These are phyloP conservation scores for Aplochiton taeniatus DNA, from an alignment of 2,797 vertebrate species.

Conservation along the genomic window DNA sequence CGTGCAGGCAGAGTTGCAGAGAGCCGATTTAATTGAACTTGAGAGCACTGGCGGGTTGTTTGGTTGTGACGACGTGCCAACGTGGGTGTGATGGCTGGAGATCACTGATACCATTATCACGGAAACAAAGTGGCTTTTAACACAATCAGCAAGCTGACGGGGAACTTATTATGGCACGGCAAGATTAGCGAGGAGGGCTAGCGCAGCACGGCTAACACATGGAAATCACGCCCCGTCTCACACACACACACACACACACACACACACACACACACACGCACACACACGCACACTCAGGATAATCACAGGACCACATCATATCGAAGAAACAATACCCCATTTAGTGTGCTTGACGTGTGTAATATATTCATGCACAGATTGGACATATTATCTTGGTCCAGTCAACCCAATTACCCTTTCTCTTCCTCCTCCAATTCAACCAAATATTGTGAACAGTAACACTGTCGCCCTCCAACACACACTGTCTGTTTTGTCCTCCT, in stretches of 20 bases:
- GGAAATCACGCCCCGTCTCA: background rate
- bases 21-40: conserved; percentile 74
- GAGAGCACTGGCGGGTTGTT: conserved; percentile 72
- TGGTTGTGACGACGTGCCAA: conserved; percentile 57
- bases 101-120: conserved; percentile 65
- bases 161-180: conserved; percentile 40
- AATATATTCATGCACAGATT: background rate
- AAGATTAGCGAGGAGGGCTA: conserved; percentile 24
- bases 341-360: background rate
- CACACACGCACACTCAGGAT: background rate
- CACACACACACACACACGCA: background rate
- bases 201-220: background rate
- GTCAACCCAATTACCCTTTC: background rate
- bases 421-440: background rate
- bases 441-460: background rate
- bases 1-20: conserved; percentile 48
- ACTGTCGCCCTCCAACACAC: background rate
- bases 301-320: background rate
- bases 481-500: conserved; percentile 50
- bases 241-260: background rate
- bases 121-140: conserved; percentile 61
- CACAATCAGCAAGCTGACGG: conserved; percentile 38
- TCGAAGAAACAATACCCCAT: background rate
- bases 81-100: conserved; percentile 65
- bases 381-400: background rate